Percentiles rank a stretch among this genome's conserved stretches.
Evolutionary conservation across 2,113 vertebrate species (phyloP).

Genomic region (Phrynosoma blainvillii): DNA sequence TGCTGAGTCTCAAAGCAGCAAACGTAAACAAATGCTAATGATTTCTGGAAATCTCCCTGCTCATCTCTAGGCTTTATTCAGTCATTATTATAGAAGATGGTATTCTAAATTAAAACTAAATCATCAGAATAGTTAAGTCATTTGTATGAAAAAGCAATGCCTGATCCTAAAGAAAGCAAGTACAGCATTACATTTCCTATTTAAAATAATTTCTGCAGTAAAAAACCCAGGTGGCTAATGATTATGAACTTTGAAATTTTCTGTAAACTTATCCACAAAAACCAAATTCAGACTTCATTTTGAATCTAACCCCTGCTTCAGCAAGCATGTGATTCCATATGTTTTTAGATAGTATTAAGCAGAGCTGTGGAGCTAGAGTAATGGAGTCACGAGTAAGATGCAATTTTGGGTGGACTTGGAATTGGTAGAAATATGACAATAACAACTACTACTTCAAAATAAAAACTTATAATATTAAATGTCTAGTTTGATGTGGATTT

Average conservation of each 20-base stretch:
- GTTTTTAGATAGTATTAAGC: background rate
- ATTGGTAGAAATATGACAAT: too few species aligned
- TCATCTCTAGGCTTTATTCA: background rate
- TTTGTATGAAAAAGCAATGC: background rate
- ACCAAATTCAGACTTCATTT: background rate
- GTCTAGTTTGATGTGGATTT: too few species aligned
- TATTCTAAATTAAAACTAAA: background rate
- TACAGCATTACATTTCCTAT: background rate
- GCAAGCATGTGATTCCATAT: background rate
- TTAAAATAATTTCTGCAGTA: background rate
- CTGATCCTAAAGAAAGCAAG: background rate
- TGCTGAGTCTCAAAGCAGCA: too few species aligned
- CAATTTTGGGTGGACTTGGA: too few species aligned
- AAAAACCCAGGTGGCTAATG: background rate
- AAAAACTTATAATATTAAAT: too few species aligned
- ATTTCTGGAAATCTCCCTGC: slow-evolving; percentile 14
- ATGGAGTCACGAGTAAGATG: too few species aligned
- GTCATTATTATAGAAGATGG: background rate
- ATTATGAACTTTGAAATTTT: too few species aligned
- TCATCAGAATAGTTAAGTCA: background rate
- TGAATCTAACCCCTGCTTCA: background rate
- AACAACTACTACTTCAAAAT: too few species aligned
- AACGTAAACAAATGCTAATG: background rate
- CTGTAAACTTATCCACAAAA: slow-evolving; percentile 6
- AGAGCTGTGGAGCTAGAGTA: too few species aligned